phyloP scores from a whole-genome alignment of 2,113 vertebrate species.

The Furnarius figulus region DNA sequence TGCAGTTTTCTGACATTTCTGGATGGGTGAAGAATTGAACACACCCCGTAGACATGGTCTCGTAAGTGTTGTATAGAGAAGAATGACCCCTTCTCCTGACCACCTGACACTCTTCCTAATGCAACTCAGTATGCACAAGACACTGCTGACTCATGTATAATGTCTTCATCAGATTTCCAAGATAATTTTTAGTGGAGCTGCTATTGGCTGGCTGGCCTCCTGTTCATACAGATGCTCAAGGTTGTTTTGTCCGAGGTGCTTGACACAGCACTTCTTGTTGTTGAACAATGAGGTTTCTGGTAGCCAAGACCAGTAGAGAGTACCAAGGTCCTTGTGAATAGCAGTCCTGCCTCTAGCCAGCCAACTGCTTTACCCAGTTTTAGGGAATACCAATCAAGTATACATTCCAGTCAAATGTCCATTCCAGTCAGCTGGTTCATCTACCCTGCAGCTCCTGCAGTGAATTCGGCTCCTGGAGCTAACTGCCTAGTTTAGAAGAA shows the following conservation, averaged over 20 bases:
- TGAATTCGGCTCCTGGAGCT: not conserved
- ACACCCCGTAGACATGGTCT: not conserved
- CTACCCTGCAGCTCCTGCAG: not conserved
- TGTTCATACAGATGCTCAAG: not conserved
- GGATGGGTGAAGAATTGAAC: not conserved
- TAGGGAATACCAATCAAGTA: not conserved
- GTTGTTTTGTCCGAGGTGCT: not conserved
- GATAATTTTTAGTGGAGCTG: not conserved
- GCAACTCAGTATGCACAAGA: not conserved
- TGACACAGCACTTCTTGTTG: not conserved
- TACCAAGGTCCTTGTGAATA: not conserved
- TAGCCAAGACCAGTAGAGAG: not conserved
- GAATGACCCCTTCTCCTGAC: not conserved
- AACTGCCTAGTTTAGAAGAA: not conserved
- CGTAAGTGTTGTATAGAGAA: not conserved
- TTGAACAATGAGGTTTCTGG: not conserved
- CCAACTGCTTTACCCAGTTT: not conserved
- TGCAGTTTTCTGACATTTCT: not conserved
- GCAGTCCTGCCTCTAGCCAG: not conserved
- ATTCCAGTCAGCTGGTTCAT: not conserved
- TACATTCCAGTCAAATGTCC: not conserved
- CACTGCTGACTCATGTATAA: not conserved
- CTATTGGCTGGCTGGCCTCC: not conserved
- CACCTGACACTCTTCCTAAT: not conserved
- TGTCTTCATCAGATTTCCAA: not conserved